Percentiles rank a stretch among this genome's conserved stretches.
Conservation (phyloP, 2,888 invertebrate species). For the Epinotia nisella region DNA sequence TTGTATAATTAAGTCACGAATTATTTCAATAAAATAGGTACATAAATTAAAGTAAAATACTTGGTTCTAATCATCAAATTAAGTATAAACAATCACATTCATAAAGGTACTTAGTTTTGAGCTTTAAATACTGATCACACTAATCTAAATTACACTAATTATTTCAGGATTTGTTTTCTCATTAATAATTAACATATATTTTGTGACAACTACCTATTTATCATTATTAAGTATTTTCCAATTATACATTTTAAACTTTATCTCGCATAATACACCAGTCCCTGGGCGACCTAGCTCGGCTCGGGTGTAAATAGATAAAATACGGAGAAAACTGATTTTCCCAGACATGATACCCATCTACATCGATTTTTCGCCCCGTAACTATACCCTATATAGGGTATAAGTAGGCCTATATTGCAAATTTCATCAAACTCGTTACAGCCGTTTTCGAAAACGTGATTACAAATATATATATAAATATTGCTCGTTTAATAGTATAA, state of each 20-base stretch:
- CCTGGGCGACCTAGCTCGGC: too few species aligned
- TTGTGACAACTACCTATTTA: background rate
- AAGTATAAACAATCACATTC: slow-evolving; percentile 23
- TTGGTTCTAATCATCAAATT: slow-evolving; percentile 15
- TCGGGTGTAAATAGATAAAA: too few species aligned
- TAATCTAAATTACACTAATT: slow-evolving; percentile 30
- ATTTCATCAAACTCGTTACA: too few species aligned
- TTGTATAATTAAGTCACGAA: background rate
- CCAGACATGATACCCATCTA: too few species aligned
- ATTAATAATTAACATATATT: background rate
- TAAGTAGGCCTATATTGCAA: too few species aligned
- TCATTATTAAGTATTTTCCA: background rate
- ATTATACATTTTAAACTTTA: background rate
- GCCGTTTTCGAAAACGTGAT: too few species aligned
- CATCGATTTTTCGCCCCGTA: too few species aligned
- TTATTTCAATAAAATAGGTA: slow-evolving; percentile 28
- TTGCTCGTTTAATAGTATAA: too few species aligned
- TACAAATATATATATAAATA: too few species aligned
- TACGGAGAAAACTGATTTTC: too few species aligned
- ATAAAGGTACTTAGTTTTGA: slow-evolving; percentile 49
- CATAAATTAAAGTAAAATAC: slow-evolving; percentile 8
- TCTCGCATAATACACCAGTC: background rate
- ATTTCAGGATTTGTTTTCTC: background rate
- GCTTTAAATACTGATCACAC: slow-evolving; percentile 54
- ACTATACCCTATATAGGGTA: too few species aligned